These are phyloP conservation scores for Hydrolagus colliei DNA, from an alignment of 2,797 vertebrate genomes.

Conservation along the genomic window DNA sequence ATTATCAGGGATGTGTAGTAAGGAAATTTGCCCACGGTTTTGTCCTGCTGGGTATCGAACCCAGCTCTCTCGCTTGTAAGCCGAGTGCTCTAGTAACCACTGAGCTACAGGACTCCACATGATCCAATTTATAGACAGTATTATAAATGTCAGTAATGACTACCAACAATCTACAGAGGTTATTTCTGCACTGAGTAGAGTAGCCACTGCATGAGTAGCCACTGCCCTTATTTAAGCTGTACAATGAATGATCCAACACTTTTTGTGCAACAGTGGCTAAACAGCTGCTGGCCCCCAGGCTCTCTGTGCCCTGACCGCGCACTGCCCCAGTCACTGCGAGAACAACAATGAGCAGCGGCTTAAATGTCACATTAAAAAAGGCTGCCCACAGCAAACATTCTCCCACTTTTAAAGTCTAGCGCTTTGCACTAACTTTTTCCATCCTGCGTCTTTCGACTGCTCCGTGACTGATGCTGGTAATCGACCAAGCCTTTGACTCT, in stretches of 20 bases:
- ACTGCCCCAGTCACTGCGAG: background rate
- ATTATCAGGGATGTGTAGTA: too few relatives aligned
- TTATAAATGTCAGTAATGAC: background rate
- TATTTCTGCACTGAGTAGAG: background rate
- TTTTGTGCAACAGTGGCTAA: background rate
- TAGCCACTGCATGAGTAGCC: background rate
- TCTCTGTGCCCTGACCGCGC: background rate
- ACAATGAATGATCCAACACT: background rate
- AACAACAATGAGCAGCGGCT: background rate
- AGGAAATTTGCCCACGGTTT: too few relatives aligned
- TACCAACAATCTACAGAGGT: background rate
- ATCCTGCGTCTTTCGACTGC: background rate
- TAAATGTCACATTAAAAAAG: background rate
- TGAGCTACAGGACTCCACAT: background rate
- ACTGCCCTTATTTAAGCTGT: background rate
- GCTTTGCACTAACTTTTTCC: background rate
- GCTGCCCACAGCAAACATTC: background rate
- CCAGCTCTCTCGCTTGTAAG: too few relatives aligned
- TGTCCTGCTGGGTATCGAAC: too few relatives aligned
- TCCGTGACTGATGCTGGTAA: background rate
- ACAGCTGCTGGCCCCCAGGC: background rate
- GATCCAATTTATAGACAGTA: background rate
- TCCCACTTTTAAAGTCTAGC: background rate
- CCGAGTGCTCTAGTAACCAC: too few relatives aligned
- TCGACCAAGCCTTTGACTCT: background rate